Base-by-base conservation (phyloP, 2,113 vertebrate species). In the Brachirus orientalis region DNA sequence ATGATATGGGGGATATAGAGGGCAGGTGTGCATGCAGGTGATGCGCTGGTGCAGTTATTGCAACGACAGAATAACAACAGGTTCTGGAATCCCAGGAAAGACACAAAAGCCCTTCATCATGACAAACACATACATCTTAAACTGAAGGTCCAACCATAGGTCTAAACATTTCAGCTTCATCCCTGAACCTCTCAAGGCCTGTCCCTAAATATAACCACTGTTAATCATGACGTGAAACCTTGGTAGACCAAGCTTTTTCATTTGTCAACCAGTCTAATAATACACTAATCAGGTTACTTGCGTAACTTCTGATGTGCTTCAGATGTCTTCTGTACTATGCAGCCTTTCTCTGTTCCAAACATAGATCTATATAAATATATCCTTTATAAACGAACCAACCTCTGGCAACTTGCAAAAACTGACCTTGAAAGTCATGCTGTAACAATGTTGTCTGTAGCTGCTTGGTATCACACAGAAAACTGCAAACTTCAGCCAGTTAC, bases 371-470 rank as follows among this genome's bases (percentile, higher is more conserved):
- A 36, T 51, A 53, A 69, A 63, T 37, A 54, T 48, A 62, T 76
- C 78, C 59, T 76, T 72, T 72, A 76, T 69, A 73, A 70, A 73
- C 36, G 8, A 64, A 52, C 47, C 13, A 72, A 57, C 18, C 1
- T 56, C 62, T 70, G 56, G 33, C 47, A 72, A 51, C 47, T 61
- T 38, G 36, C 20, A 11, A 7, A 56, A 65, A 20, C 50, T 58
- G 63, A 54, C 76, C 68, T 79, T 79, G 28, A 63, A 58, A 63
- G 54, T 20, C 63, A 18, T 6, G 6, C 20, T 54, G 52, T 3
- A 35, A 43, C 57, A 59, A 38, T 56, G 56, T 66, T 54, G 55
- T 17, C 38, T 66, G 58, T 1, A 40, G 52, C 43, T 37, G 53
- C 40, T 8, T 37, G 38, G 43, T 47, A 71, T 14, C 20, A 33